Conservation (phyloP, 2,797 vertebrate genomes). For the Triplophysa yarkandensis region DNA sequence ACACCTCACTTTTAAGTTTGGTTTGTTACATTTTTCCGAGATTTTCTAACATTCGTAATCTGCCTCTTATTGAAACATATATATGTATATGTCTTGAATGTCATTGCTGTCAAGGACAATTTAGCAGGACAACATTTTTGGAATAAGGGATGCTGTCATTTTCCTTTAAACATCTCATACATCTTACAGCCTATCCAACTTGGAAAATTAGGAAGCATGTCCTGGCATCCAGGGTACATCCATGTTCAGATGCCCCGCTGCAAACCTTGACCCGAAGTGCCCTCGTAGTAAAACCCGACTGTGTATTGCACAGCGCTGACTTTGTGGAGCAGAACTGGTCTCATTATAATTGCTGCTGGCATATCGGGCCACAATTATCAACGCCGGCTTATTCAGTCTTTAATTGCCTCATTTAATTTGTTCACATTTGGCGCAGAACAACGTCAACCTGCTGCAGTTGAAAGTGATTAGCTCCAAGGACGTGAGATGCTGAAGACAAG, state of each 20-base stretch:
- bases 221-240: background rate
- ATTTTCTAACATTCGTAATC: too few species aligned
- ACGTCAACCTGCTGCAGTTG: constrained; percentile 77
- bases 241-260: background rate
- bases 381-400: constrained; percentile 78
- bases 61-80: background rate
- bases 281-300: constrained; percentile 34
- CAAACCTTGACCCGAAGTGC: constrained; percentile 27
- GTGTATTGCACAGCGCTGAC: constrained; percentile 63
- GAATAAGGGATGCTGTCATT: background rate
- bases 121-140: background rate
- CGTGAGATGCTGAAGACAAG: constrained; percentile 61
- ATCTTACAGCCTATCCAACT: background rate
- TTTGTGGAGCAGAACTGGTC: constrained; percentile 69
- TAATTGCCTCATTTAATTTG: constrained; percentile 86
- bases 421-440: constrained; percentile 78
- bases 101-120: background rate
- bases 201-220: background rate
- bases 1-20: too few species aligned
- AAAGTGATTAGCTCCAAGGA: constrained; percentile 77
- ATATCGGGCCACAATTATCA: constrained; percentile 78
- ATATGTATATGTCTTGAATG: background rate
- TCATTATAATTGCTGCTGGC: constrained; percentile 77
- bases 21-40: too few species aligned
- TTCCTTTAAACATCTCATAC: constrained; percentile 8